These are phyloP conservation scores for Copsychus sechellarum DNA, from an alignment of 2,113 vertebrate genomes.

Conservation along the genomic window DNA sequence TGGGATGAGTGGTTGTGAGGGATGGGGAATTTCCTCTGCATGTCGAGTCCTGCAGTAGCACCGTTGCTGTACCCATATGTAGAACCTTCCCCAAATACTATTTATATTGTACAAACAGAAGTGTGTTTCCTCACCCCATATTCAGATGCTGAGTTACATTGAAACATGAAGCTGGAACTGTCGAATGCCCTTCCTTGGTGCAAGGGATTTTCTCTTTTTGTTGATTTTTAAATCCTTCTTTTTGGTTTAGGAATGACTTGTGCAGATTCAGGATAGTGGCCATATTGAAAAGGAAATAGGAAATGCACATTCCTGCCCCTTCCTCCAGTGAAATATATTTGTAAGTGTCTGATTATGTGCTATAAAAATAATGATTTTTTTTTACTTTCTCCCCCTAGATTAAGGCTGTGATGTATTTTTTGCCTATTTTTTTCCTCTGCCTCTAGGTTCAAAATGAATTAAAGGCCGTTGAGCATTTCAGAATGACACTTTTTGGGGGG, in stretches of 20 bases:
- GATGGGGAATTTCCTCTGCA: conserved; percentile 45
- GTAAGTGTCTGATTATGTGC: conserved; percentile 59
- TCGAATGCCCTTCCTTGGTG: background rate
- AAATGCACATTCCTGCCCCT: background rate
- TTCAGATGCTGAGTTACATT: conserved; percentile 8
- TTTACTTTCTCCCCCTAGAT: background rate
- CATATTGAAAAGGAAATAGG: background rate
- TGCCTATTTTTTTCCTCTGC: conserved; percentile 46
- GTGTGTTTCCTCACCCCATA: background rate
- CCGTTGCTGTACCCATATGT: conserved; percentile 8
- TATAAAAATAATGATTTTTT: conserved; percentile 32
- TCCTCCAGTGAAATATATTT: conserved; percentile 1
- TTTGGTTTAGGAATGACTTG: conserved; percentile 1
- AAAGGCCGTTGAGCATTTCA: conserved; percentile 70
- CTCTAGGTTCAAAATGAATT: conserved; percentile 72
- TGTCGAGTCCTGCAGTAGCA: background rate
- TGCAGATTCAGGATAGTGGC: background rate
- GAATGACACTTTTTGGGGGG: background rate
- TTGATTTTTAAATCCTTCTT: background rate
- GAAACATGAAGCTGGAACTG: conserved; percentile 40
- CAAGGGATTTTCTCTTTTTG: background rate
- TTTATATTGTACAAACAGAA: conserved; percentile 68
- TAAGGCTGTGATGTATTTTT: conserved; percentile 66
- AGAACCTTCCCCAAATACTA: conserved; percentile 31
- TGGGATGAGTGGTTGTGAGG: background rate